Conservation (phyloP, 2,113 vertebrate genomes). For the Bucco capensis region DNA sequence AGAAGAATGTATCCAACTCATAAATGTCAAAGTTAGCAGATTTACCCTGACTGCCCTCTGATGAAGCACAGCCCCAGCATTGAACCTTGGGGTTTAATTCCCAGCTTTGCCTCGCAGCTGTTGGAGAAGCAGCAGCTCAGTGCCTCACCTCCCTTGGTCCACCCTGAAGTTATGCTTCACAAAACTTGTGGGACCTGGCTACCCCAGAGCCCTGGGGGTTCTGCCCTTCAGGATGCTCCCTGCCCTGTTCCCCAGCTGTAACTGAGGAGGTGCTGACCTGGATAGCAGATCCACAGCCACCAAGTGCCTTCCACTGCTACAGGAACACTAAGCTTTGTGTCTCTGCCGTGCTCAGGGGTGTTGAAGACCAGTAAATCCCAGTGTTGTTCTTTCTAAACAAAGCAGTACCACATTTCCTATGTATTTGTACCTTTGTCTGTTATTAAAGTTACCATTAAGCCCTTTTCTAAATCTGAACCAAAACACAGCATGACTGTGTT, state of each 20-base stretch:
- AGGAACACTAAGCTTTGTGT: not conserved
- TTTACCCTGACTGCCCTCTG: not conserved
- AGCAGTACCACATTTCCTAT: not conserved
- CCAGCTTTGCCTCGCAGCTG: not conserved
- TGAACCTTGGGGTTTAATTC: not conserved
- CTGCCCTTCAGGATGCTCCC: not conserved
- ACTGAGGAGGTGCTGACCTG: not conserved
- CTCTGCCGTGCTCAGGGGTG: not conserved
- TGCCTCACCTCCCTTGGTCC: not conserved
- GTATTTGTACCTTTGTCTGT: not conserved
- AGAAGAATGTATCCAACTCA: not conserved
- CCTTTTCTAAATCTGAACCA: not conserved
- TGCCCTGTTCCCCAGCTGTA: not conserved
- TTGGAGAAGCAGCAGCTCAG: not conserved
- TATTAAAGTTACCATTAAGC: not conserved
- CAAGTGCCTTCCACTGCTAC: rapidly evolving
- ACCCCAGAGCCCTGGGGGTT: not conserved
- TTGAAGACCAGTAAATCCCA: not conserved
- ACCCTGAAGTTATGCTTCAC: not conserved
- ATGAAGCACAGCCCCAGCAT: not conserved
- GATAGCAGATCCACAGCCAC: rapidly evolving
- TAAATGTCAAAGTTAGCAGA: not conserved
- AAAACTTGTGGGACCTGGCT: not conserved
- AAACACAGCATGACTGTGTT: not conserved
- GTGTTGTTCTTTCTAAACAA: not conserved